phyloP scores from a whole-genome alignment of 37 sponge, comb jelly and placozoan genomes.

The Dysidea cf. avara region DNA sequence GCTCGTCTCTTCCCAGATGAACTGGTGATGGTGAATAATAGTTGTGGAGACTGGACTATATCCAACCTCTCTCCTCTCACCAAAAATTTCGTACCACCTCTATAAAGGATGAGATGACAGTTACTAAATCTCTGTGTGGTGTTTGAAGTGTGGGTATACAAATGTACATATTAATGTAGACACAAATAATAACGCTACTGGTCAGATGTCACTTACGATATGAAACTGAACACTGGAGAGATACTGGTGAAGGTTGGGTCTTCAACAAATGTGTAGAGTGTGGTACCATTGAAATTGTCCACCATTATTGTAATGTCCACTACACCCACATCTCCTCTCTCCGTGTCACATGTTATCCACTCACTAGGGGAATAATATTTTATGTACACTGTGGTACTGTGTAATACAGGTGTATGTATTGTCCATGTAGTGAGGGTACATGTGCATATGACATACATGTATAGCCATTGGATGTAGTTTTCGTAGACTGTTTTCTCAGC shows the following conservation, averaged over 20 bases:
- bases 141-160: background rate
- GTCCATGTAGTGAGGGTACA: no score
- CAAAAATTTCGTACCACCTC: conserved; percentile 41
- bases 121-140: background rate
- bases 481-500: no score
- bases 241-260: conserved; percentile 39
- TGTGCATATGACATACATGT: no score
- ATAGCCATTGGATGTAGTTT: no score
- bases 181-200: background rate
- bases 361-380: no score
- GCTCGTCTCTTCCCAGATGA: no score
- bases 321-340: no score
- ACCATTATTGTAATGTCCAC: conserved; percentile 9
- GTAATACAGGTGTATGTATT: no score
- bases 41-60: conserved; percentile 35
- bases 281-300: conserved; percentile 8
- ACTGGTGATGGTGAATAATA: conserved; percentile 16
- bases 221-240: conserved; percentile 15
- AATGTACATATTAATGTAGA: background rate
- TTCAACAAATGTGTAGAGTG: conserved; percentile 24
- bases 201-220: conserved; percentile 9
- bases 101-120: conserved; percentile 8
- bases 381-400: no score
- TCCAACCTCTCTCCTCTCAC: conserved; percentile 24
- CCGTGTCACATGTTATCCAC: background rate